phyloP scores from a whole-genome alignment of 1,140 invertebrate genomes.

The Phymastichus coffea region DNA sequence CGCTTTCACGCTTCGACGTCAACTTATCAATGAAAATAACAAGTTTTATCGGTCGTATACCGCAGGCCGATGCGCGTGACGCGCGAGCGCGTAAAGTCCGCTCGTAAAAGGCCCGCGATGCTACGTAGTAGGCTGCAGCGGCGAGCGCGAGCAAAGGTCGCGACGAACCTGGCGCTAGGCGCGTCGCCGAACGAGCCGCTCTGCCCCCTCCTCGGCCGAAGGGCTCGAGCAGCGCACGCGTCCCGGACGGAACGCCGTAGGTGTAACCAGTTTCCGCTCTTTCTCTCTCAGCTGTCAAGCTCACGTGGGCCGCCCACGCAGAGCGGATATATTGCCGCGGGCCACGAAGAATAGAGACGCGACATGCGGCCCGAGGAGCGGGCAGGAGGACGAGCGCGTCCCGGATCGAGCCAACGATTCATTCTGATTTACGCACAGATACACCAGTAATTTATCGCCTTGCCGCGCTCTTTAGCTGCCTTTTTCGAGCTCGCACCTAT shows the following conservation, averaged over 20 bases:
- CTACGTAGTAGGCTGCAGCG: no score
- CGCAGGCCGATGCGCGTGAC: no score
- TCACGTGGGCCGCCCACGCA: constrained; percentile 55
- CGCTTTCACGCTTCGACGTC: no score
- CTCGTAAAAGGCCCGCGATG: no score
- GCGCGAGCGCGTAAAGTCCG: no score
- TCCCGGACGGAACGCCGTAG: constrained; percentile 34
- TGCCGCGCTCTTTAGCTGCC: neutral
- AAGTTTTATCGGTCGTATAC: no score
- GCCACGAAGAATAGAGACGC: constrained; percentile 25
- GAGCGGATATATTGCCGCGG: constrained; percentile 37
- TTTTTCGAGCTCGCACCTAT: neutral
- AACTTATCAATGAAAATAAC: no score
- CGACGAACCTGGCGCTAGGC: no score
- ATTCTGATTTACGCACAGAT: constrained; percentile 19
- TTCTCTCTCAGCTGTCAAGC: constrained; percentile 50
- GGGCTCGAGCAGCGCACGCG: no score
- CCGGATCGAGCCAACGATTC: neutral
- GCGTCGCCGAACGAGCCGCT: neutral
- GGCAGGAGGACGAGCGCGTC: neutral
- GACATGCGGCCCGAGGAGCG: neutral
- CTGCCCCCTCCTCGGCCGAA: constrained; percentile 2
- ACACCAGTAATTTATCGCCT: constrained; percentile 6
- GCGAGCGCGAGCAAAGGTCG: no score
- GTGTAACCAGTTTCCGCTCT: constrained; percentile 53